Evolutionary conservation across 1,140 invertebrate genomes (phyloP).

Genomic region (Aphelenchoides besseyi): DNA sequence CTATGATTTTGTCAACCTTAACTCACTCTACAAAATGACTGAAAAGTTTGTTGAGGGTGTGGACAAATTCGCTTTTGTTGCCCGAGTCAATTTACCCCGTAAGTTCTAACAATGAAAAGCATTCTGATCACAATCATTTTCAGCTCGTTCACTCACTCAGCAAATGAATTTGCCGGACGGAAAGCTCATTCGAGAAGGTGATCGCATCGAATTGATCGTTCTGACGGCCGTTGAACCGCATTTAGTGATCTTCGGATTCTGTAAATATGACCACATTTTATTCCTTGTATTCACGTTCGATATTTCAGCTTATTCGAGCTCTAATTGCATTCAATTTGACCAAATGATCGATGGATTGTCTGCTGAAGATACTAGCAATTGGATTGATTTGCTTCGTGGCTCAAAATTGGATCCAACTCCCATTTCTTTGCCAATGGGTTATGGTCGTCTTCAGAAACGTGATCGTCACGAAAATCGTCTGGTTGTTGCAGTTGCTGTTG

Average conservation of each 20-base stretch:
- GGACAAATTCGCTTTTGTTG: background rate
- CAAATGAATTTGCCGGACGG: background rate
- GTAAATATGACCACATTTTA: background rate
- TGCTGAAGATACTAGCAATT: background rate
- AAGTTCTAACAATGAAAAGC: background rate
- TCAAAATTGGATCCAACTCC: background rate
- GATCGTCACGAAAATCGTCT: background rate
- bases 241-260: background rate
- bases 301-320: background rate
- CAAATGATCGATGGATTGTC: background rate
- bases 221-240: background rate
- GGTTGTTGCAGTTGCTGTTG: background rate
- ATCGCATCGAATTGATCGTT: background rate
- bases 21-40: background rate
- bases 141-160: background rate
- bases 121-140: background rate
- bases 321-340: background rate
- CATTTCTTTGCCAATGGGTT: background rate
- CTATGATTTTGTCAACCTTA: background rate
- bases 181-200: background rate
- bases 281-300: background rate
- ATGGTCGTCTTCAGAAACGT: background rate
- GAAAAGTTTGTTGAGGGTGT: background rate
- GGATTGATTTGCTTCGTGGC: background rate
- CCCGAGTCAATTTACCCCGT: background rate